A percentile compares a stretch with the other conserved stretches of the same genome.
Conservation (phyloP, 30 jellyfish, hydroid and myxozoan species). For the Mastigias papua region DNA sequence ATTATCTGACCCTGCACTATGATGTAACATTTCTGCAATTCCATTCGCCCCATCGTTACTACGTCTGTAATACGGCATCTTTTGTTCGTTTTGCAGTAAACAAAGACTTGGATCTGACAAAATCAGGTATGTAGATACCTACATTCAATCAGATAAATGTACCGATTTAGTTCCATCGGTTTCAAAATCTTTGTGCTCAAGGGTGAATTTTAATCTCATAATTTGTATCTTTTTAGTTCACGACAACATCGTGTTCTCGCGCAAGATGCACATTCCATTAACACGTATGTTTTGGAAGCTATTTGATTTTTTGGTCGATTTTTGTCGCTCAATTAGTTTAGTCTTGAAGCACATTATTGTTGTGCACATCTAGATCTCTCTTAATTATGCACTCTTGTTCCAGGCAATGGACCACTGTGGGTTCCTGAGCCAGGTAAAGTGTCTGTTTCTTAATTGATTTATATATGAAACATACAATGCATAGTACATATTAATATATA, state of each 20-base stretch:
- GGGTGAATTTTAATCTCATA: too few species aligned
- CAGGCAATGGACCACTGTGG: conserved; percentile 86
- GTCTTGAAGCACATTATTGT: too few species aligned
- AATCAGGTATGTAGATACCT: conserved; percentile 25
- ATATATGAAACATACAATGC: too few species aligned
- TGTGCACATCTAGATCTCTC: not conserved
- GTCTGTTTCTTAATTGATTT: too few species aligned
- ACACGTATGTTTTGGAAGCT: conserved; percentile 25
- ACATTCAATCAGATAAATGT: too few species aligned
- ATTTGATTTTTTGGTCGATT: not conserved
- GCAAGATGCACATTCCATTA: conserved; percentile 65
- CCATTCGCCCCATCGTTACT: too few species aligned
- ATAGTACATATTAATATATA: too few species aligned
- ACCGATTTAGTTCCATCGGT: too few species aligned
- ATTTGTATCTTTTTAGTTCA: conserved; percentile 36
- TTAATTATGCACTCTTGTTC: not conserved
- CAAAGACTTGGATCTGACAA: conserved; percentile 38
- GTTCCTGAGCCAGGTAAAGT: conserved; percentile 97
- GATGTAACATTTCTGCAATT: too few species aligned
- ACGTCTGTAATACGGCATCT: not conserved
- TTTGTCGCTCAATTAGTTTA: not conserved
- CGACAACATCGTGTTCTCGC: conserved; percentile 12
- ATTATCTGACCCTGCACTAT: too few species aligned
- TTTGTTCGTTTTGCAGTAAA: conserved; percentile 18
- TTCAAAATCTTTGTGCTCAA: too few species aligned